These are phyloP conservation scores for Frieseomelitta varia DNA, from an alignment of 1,140 invertebrate genomes.

Conservation along the genomic window DNA sequence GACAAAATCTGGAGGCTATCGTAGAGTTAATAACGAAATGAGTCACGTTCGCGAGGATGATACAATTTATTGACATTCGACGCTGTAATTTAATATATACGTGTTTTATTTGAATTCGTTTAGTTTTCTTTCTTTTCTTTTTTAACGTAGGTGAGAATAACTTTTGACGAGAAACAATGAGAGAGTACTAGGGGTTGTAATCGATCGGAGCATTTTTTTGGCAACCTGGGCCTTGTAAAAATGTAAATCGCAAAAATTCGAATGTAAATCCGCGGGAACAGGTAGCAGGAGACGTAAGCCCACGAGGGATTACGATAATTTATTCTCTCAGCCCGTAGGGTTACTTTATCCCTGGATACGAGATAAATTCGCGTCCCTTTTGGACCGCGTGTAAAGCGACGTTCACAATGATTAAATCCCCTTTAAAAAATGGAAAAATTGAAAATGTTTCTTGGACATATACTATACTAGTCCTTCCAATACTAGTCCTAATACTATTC, in stretches of 20 bases:
- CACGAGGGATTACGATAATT: conserved; percentile 58
- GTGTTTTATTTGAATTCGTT: not conserved
- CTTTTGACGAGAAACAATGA: not conserved
- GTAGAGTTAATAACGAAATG: not conserved
- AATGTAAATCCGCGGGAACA: conserved; percentile 43
- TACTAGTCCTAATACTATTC: not conserved
- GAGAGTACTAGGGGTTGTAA: not conserved
- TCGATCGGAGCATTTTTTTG: conserved; percentile 17
- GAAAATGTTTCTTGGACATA: not conserved
- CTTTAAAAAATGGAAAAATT: not conserved
- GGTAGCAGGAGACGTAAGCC: conserved; percentile 44
- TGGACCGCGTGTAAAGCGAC: conserved; percentile 35
- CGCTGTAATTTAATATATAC: not conserved
- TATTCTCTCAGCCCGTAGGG: conserved; percentile 61
- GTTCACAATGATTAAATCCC: conserved; percentile 37
- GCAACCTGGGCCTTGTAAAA: conserved; percentile 27
- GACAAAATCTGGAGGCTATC: not conserved
- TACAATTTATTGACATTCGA: not conserved
- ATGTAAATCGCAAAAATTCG: conserved; percentile 64
- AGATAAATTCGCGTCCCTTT: conserved; percentile 66
- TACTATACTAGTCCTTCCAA: not conserved
- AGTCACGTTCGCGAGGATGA: not conserved
- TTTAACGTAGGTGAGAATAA: not conserved
- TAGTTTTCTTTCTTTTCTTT: not conserved
- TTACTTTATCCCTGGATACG: conserved; percentile 66